phyloP scores from a whole-genome alignment of 2,888 invertebrate species.

The Ligdia adustata region DNA sequence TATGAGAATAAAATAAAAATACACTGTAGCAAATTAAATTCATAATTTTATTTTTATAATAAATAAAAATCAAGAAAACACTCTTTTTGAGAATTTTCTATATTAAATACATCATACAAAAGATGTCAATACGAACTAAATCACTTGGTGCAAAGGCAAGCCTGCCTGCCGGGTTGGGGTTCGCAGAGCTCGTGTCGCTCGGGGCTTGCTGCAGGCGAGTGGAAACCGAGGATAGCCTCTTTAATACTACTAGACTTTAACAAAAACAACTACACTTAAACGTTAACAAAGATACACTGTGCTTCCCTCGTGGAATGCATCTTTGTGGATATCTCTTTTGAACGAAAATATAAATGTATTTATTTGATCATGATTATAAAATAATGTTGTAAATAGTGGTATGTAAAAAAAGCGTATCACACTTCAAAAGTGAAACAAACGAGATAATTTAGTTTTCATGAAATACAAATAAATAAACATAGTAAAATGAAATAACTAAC shows the following conservation, averaged over 20 bases:
- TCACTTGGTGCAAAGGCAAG: conserved; percentile 85
- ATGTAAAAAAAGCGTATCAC: conserved; percentile 80
- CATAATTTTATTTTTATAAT: conserved; percentile 83
- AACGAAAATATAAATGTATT: conserved; percentile 70
- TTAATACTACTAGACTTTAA: conserved; percentile 60
- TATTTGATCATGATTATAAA: conserved; percentile 81
- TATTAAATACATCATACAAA: conserved; percentile 84
- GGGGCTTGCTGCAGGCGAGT: conserved; percentile 72
- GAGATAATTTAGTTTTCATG: conserved; percentile 73
- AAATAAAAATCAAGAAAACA: conserved; percentile 82
- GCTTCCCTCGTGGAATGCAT: conserved; percentile 73
- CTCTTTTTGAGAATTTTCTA: conserved; percentile 77
- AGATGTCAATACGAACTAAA: conserved; percentile 83
- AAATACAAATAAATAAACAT: conserved; percentile 77
- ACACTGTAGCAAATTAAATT: conserved; percentile 80
- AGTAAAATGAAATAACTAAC: conserved; percentile 77
- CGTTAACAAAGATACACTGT: conserved; percentile 73
- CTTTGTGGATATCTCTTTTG: conserved; percentile 68
- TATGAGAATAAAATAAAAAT: conserved; percentile 53
- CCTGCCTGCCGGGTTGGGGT: conserved; percentile 75
- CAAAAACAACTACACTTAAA: conserved; percentile 72
- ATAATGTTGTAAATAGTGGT: conserved; percentile 77
- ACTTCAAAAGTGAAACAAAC: conserved; percentile 78
- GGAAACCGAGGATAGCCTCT: conserved; percentile 80
- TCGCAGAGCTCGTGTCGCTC: conserved; percentile 54